These are phyloP conservation scores for Potamilus streckersoni DNA, from an alignment of 1,140 invertebrate genomes.

Conservation along the genomic window DNA sequence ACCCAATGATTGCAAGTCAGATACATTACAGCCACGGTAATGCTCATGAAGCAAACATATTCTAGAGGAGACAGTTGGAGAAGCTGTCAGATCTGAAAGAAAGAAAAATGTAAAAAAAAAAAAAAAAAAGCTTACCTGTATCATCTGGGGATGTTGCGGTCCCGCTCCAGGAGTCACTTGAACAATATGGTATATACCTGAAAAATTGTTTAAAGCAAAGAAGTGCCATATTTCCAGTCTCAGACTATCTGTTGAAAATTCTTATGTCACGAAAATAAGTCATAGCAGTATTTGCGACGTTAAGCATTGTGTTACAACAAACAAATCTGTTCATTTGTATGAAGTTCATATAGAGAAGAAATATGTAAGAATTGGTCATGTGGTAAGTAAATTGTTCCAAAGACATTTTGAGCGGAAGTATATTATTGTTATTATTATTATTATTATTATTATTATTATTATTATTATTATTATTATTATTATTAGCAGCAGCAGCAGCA, in stretches of 20 bases:
- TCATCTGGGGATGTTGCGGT: slow-evolving; percentile 63
- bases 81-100: no score
- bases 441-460: no score
- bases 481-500: no score
- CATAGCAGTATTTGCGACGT: background rate
- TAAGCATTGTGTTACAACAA: background rate
- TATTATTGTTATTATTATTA: no score
- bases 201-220: slow-evolving; percentile 22
- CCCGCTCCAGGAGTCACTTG: slow-evolving; percentile 93
- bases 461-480: no score
- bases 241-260: background rate
- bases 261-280: background rate
- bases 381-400: background rate
- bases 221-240: background rate
- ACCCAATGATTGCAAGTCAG: no score
- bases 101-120: background rate
- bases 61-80: no score
- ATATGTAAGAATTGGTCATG: background rate
- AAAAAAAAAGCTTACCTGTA: slow-evolving; percentile 7
- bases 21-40: no score
- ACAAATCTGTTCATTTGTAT: background rate
- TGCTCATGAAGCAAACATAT: no score
- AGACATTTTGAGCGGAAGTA: no score
- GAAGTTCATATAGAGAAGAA: slow-evolving; percentile 1
- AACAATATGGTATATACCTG: slow-evolving; percentile 90